Conservation (phyloP, 2,797 vertebrate genomes). For the Luscinia megarhynchos region DNA sequence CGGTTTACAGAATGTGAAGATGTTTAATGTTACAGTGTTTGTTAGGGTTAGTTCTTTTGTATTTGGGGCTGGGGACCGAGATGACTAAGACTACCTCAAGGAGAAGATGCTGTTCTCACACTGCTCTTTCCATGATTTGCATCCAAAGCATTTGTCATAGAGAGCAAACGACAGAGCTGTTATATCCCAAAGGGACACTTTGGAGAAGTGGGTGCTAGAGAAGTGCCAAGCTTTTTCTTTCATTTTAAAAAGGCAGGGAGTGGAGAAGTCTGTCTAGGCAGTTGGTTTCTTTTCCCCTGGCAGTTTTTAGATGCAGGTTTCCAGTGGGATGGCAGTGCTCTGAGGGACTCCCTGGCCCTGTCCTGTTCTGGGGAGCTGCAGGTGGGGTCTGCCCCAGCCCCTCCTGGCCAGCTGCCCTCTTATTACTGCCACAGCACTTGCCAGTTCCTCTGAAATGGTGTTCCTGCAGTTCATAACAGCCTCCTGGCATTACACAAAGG, state of each 20-base stretch:
- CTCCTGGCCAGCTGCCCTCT: background rate
- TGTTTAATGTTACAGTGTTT: conserved; percentile 94
- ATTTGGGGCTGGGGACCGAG: conserved; percentile 82
- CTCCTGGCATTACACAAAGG: background rate
- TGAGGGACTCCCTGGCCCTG: background rate
- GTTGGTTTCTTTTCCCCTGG: background rate
- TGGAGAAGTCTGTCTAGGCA: background rate
- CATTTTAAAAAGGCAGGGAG: background rate
- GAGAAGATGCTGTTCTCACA: conserved; percentile 84
- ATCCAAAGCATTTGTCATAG: conserved; percentile 59
- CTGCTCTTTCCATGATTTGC: conserved; percentile 71
- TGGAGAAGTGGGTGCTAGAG: conserved; percentile 17
- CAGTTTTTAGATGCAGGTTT: background rate
- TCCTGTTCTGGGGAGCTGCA: background rate
- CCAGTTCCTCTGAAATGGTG: rapidly evolving
- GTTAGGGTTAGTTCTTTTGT: conserved; percentile 89
- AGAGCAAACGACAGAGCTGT: conserved; percentile 57
- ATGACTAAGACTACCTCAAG: conserved; percentile 96
- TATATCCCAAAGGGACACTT: background rate
- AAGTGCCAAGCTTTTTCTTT: conserved; percentile 60
- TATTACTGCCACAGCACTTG: background rate
- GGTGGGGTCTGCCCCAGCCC: background rate
- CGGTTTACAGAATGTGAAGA: conserved; percentile 97
- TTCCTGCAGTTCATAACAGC: background rate
- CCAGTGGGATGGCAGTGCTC: background rate